Base-by-base conservation (phyloP, 2,888 invertebrate genomes). In the Cancer borealis region DNA sequence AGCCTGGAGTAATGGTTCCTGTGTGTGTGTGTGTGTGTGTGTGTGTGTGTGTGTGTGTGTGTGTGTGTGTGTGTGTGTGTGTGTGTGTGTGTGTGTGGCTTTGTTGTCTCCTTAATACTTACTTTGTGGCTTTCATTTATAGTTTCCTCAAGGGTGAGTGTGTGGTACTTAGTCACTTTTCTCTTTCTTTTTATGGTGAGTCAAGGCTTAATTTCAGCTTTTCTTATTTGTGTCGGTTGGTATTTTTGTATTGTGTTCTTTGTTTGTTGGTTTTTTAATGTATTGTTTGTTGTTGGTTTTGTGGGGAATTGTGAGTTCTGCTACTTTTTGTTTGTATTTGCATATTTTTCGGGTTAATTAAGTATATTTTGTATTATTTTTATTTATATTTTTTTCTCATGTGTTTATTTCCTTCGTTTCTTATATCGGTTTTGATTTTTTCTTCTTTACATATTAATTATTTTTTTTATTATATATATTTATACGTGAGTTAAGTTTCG, bases 31-130 rank as follows among this genome's bases (percentile, higher is more conserved):
- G 39, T 39, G 26, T 84, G 84, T 39, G n/a, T 8, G n/a, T 8
- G 73, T 73, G 73, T 73, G 73, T 26, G 73, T 26, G 73, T 26
- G 26, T 73, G 73, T 73, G 73, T 73, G 73, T 73, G 66, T 73
- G 66, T 73, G 66, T 73, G 66, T 73, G 66, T 66, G 1, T 66
- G 66, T 66, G 2, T 17, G 66, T 66, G 2, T 66, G 6, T 66
- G 14, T 66, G 66, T 66, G n/a, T n/a, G 21, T 73, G 4, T 0
- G 66, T 73, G n/a, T 54, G 54, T 60, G 21, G 60, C 60, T 21
- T 4, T 17, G 60, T 60, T 60, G 17, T 21, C 3, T 73, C 8
- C 26, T 73, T 73, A 73, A 73, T 73, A 8, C 8, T 73, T 73
- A 26, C 26, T 73, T 73, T 26, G 26, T 73, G 26, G 26, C 73